phyloP scores from a whole-genome alignment of 2,113 vertebrate genomes.

The Pachyramphus minor region DNA sequence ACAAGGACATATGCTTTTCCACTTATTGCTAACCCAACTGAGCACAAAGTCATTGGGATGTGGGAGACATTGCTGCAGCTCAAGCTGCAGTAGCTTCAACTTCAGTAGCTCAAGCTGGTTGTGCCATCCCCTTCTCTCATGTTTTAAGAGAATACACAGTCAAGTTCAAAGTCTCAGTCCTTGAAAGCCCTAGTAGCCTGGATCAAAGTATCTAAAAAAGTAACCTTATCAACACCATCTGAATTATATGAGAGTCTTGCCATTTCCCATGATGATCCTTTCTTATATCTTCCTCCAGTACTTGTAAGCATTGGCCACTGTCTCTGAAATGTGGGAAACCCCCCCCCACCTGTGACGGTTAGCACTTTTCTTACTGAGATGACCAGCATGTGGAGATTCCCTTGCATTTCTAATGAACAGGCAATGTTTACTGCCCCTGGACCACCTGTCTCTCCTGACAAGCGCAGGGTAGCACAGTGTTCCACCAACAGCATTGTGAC shows the following conservation, averaged over 20 bases:
- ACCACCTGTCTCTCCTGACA: background rate
- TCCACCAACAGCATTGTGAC: background rate
- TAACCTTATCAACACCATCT: background rate
- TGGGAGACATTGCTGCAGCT: background rate
- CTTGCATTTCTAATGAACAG: background rate
- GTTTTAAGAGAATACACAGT: background rate
- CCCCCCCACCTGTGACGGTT: rapidly evolving
- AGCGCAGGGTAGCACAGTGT: background rate
- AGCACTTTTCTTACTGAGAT: background rate
- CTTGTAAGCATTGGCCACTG: background rate
- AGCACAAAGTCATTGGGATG: background rate
- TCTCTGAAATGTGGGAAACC: background rate
- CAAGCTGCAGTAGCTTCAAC: too few relatives aligned
- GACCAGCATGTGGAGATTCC: background rate
- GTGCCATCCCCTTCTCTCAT: background rate
- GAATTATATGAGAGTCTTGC: background rate
- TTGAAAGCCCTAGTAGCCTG: background rate
- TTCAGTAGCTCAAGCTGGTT: background rate
- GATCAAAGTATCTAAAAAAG: background rate
- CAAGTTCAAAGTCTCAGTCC: background rate
- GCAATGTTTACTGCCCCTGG: background rate
- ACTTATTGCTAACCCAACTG: background rate
- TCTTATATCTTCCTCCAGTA: background rate
- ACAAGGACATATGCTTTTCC: background rate
- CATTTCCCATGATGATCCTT: background rate